phyloP scores from a whole-genome alignment of 2,797 vertebrate genomes.

The Pangasius mekongensis region DNA sequence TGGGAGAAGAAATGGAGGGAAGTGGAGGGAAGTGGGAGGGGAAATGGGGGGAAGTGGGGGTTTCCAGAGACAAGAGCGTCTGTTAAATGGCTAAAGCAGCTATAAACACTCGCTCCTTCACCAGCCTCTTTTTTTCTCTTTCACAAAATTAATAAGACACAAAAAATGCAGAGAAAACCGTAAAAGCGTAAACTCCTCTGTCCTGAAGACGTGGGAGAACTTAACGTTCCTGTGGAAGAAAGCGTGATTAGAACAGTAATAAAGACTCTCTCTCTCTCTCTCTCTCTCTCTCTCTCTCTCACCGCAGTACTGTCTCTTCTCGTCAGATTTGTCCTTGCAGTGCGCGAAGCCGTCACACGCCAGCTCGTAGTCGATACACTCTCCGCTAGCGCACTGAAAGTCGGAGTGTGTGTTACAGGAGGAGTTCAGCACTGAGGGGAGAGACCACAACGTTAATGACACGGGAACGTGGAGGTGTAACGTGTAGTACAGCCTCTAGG shows the following conservation, averaged over 20 bases:
- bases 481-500: background rate
- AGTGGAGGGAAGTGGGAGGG: no score
- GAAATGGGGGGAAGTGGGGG: no score
- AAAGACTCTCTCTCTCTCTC: background rate
- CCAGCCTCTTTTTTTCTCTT: no score
- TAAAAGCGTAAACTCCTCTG: no score
- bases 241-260: background rate
- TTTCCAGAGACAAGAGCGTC: no score
- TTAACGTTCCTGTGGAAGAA: background rate
- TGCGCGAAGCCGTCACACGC: slow-evolving; percentile 90
- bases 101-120: no score
- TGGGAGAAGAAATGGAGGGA: no score
- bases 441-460: background rate
- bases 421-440: slow-evolving; percentile 86
- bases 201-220: no score
- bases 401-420: slow-evolving; percentile 93
- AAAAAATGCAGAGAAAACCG: no score
- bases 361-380: slow-evolving; percentile 91
- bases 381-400: slow-evolving; percentile 94
- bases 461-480: background rate
- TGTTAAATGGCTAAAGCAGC: no score
- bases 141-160: no score
- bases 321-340: slow-evolving; percentile 96
- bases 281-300: slow-evolving; percentile 58
- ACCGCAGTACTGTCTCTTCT: slow-evolving; percentile 96